Conservation (phyloP, 2,113 vertebrate genomes). For the Acrocephalus kingi region DNA sequence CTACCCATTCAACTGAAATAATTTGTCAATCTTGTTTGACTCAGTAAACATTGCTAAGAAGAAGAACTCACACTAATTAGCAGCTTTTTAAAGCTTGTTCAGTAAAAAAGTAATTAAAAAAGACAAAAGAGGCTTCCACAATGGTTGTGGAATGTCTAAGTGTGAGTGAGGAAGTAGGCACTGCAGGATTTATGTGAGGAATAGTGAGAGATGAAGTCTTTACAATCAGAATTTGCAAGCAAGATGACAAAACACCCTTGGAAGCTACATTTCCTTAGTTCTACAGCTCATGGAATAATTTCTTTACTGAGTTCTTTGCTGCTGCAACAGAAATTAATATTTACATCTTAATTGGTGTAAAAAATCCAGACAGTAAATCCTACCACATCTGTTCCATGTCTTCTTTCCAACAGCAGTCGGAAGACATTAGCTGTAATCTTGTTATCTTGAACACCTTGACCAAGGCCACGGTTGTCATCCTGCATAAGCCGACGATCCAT, state of each 20-base stretch:
- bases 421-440: conserved; percentile 88
- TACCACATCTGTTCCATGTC: conserved; percentile 74
- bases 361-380: background rate
- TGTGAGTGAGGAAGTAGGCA: background rate
- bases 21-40: background rate
- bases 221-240: background rate
- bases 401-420: conserved; percentile 84
- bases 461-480: conserved; percentile 93
- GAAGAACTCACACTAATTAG: background rate
- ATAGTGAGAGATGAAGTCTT: background rate
- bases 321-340: background rate
- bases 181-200: background rate
- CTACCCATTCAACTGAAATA: background rate
- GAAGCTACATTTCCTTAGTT: background rate
- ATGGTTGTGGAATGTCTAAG: background rate
- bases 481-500: conserved; percentile 93
- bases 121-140: background rate
- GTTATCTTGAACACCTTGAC: conserved; percentile 93
- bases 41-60: background rate
- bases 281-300: background rate
- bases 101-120: background rate
- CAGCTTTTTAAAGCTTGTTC: background rate
- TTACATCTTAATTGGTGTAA: background rate
- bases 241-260: background rate
- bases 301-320: background rate